Conservation (phyloP, 2,888 invertebrate genomes). For the Hirtodrosophila alboralis region DNA sequence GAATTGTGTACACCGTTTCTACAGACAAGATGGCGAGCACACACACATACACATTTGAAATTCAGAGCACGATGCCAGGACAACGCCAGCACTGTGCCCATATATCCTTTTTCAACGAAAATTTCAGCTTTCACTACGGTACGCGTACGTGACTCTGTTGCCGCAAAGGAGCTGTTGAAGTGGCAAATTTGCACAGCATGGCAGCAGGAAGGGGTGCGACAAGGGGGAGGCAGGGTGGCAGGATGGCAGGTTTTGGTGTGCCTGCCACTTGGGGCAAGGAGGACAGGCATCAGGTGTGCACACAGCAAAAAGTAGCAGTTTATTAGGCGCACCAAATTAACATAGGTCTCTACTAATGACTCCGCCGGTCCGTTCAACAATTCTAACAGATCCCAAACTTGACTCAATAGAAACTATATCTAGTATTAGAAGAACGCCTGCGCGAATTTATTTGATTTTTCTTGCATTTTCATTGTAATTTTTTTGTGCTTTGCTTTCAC, state of each 20-base stretch:
- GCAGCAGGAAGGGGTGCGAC: background rate
- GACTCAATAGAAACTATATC: conserved; percentile 1
- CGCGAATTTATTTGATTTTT: conserved; percentile 67
- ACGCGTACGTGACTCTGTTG: conserved; percentile 73
- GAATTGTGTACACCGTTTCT: conserved; percentile 28
- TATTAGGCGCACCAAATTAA: conserved; percentile 79
- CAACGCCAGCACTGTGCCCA: conserved; percentile 74
- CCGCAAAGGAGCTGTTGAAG: conserved; percentile 84
- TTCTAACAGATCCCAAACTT: too few relatives aligned
- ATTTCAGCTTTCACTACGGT: conserved; percentile 73
- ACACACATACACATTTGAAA: conserved; percentile 53
- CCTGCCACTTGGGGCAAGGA: too few relatives aligned
- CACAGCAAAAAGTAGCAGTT: conserved; percentile 73
- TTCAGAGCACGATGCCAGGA: conserved; percentile 66
- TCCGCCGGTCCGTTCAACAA: too few relatives aligned
- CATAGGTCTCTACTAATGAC: conserved; percentile 72
- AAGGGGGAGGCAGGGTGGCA: too few relatives aligned
- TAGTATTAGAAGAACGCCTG: conserved; percentile 72
- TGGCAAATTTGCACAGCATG: conserved; percentile 80
- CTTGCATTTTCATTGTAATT: conserved; percentile 15
- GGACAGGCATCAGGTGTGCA: conserved; percentile 3
- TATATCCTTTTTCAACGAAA: conserved; percentile 77
- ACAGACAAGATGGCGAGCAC: conserved; percentile 64
- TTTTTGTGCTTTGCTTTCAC: conserved; percentile 4
- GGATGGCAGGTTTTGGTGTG: too few relatives aligned